Conservation (phyloP, 2,797 vertebrate genomes). For the Discoglossus pictus region DNA sequence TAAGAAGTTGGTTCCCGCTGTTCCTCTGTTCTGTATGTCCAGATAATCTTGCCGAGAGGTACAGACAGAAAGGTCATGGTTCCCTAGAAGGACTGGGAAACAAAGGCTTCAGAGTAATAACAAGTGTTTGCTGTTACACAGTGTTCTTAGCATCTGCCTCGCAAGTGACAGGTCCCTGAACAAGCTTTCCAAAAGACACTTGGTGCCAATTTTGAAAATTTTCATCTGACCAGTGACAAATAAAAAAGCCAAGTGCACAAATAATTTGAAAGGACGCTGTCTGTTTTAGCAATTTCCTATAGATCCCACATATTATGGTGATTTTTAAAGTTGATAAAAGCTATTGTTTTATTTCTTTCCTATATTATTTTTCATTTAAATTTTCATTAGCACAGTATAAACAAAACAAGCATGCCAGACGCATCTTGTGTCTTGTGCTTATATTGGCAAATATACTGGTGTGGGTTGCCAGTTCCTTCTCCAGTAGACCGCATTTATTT, state of each 20-base stretch:
- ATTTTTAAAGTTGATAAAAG: too few species aligned
- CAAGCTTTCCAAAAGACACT: constrained; percentile 30
- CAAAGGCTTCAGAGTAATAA: constrained; percentile 49
- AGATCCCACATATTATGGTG: not conserved
- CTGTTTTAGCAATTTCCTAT: not conserved
- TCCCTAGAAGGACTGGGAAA: constrained; percentile 52
- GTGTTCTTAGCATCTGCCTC: constrained; percentile 25
- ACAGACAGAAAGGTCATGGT: constrained; percentile 51
- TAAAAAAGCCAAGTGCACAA: constrained; percentile 19
- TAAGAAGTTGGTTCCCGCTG: constrained; percentile 47
- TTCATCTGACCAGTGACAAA: constrained; percentile 17
- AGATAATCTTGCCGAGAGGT: constrained; percentile 54
- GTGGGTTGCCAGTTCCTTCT: too few species aligned
- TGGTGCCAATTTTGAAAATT: constrained; percentile 28
- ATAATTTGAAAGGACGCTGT: constrained; percentile 5
- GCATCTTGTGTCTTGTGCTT: too few species aligned
- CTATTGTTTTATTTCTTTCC: too few species aligned
- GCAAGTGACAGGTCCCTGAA: constrained; percentile 49
- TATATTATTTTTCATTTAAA: too few species aligned
- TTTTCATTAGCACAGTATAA: too few species aligned
- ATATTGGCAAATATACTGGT: too few species aligned
- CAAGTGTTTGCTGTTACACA: constrained; percentile 43
- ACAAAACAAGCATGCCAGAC: too few species aligned
- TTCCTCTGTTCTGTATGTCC: constrained; percentile 51
- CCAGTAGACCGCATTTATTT: too few species aligned